Conservation (phyloP, 2,888 invertebrate genomes). For the Blera fallax region DNA sequence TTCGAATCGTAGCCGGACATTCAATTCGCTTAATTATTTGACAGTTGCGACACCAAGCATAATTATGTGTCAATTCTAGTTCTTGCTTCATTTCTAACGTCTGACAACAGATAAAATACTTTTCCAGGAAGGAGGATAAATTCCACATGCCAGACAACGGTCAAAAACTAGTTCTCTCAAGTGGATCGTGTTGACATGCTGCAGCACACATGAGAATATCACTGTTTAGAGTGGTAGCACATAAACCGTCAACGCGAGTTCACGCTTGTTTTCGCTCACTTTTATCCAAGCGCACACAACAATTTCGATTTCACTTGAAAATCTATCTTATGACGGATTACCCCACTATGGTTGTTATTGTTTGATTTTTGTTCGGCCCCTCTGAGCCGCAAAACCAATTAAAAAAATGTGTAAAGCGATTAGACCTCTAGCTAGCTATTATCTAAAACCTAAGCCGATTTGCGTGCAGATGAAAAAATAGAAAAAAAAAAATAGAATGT, state of each 20-base stretch:
- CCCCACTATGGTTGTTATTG: background rate
- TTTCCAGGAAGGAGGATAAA: conserved; percentile 36
- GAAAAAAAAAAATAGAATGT: conserved; percentile 13
- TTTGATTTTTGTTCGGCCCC: background rate
- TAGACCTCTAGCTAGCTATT: conserved; percentile 33
- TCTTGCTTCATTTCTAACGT: background rate
- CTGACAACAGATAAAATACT: background rate
- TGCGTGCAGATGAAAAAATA: conserved; percentile 12
- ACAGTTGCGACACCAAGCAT: background rate
- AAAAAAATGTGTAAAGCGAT: conserved; percentile 47
- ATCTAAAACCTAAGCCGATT: conserved; percentile 47
- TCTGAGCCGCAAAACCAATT: conserved; percentile 46
- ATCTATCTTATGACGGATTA: conserved; percentile 38
- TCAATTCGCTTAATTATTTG: conserved; percentile 19
- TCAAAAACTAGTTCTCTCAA: conserved; percentile 11
- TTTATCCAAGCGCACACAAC: background rate
- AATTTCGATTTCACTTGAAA: conserved; percentile 31
- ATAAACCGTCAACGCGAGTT: background rate
- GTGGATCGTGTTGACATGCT: conserved; percentile 7
- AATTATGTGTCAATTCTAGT: conserved; percentile 3
- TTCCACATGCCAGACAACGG: background rate
- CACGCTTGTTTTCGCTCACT: too few species aligned
- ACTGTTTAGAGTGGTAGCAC: background rate
- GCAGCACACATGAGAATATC: background rate
- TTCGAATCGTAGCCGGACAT: conserved; percentile 39